Evolutionary conservation across 2,797 vertebrate species (phyloP), one percentile per base, ranked within the genome.

Genomic region (Tokudaia muenninki): DNA sequence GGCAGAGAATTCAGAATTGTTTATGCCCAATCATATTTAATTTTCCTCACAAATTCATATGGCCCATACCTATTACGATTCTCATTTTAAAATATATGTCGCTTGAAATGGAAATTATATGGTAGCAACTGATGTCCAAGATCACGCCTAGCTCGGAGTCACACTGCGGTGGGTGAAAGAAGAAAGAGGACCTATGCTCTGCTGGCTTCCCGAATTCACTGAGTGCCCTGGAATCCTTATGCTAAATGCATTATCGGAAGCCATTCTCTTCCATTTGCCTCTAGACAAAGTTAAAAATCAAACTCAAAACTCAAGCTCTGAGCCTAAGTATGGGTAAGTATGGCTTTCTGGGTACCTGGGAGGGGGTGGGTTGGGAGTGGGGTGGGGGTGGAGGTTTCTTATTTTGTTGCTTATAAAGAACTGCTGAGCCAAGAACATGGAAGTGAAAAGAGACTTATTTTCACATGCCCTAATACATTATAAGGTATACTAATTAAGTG

Each of bases 321-420:
- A 47, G 61, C 37, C 92, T 94, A 82, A 82, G 79, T 1, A 34
- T 19, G 16, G 37, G 3, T 44, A 74, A 88, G 26, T 70, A 47
- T 78, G 29, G 79, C 24, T 91, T 92, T 87, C 82, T 95, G 89
- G 34, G 11, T 47, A n/a, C 1, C 0, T 16, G 44, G 13, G 75
- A 6, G 26, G 5, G 21, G 0, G 34, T 14, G 67, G 16, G 17
- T n/a, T n/a, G 67, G 8, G 50, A 52, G 31, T 17, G 37, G n/a
- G 10, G 5, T 34, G n/a, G 31, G 65, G 29, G 5, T 44, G 44
- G 21, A 65, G 75, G 3, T 65, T 41, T 83, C 59, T 83, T 75
- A 74, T 92, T 87, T 86, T 92, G 86, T 47, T 88, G 92, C 93
- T 8, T 77, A 24, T 92, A 82, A 95, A 97, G 86, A 94, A 55